Base-by-base conservation (phyloP, 2,113 vertebrate genomes). In the Chaetura pelagica region DNA sequence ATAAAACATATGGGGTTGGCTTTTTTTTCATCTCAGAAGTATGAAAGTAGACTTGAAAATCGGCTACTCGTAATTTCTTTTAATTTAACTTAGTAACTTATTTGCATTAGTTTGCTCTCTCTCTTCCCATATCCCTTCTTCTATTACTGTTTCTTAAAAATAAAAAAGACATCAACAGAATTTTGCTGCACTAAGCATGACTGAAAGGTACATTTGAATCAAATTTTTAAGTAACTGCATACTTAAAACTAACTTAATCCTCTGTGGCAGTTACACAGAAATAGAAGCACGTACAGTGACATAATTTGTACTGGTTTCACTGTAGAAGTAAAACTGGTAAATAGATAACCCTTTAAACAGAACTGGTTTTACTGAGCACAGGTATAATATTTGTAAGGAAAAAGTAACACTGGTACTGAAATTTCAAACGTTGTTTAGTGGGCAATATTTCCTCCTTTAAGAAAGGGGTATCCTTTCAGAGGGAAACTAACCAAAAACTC, bases 1-100 rank as follows among this genome's bases (percentile, higher is more conserved):
- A 63, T 26, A 86, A 83, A 84, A 55, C 15, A 64, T 2, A 4
- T 0, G n/a, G n/a, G n/a, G 2, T 38, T 38, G 0, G 1, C 1
- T 44, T 52, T 83, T 54, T 38, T 78, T 81, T 77, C n/a, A 52
- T 46, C 30, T 32, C 54, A 32, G 29, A 44, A 82, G 7, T 22
- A 55, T 19, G 18, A 8, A 72, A 63, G 18, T 12, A 4, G 29
- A 64, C 40, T 88, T 75, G 6, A 63, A 67, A 82, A 85, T 22
- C 12, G 29, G 15, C 11, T 78, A 49, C 16, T 38, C 7, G 40
- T 57, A 1, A 27, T 34, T 30, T 69, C 27, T 13, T 7, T 5
- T 2, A 19, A 19, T 73, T 69, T 71, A 22, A 22, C 54, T 75
- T 35, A 82, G 48, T 35, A 75, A 67, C 24, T 81, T 62, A 55